Evolutionary conservation across 2,888 invertebrate genomes (phyloP).

Genomic region (Thera obeliscata): DNA sequence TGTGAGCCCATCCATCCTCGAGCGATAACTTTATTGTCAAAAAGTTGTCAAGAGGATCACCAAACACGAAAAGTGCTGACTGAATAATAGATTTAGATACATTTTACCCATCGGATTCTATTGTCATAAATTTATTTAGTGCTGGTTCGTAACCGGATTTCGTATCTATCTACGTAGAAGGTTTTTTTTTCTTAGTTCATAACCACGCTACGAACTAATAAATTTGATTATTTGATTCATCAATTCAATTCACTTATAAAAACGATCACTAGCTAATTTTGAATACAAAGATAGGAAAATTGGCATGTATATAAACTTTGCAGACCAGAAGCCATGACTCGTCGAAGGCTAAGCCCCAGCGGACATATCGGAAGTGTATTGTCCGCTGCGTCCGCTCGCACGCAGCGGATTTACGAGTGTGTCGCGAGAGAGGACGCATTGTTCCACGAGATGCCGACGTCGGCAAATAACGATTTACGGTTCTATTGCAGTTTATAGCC

Average conservation of each 20-base stretch:
- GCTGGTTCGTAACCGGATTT: too few species aligned
- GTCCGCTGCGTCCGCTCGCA: conserved; percentile 22
- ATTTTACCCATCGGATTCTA: too few species aligned
- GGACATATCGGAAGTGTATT: conserved; percentile 14
- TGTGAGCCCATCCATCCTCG: too few species aligned
- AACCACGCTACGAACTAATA: too few species aligned
- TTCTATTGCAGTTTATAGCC: not conserved
- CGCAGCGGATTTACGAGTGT: conserved; percentile 18
- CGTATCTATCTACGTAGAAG: too few species aligned
- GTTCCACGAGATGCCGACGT: conserved; percentile 6
- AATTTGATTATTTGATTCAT: too few species aligned
- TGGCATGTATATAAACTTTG: not conserved
- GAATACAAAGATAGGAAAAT: not conserved
- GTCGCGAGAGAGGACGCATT: conserved; percentile 12
- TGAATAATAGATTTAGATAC: too few species aligned
- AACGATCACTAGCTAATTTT: not conserved
- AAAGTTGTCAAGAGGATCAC: too few species aligned
- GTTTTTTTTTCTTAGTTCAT: too few species aligned
- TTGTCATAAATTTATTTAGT: too few species aligned
- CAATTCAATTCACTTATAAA: not conserved
- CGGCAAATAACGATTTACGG: conserved; percentile 14
- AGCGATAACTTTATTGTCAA: too few species aligned
- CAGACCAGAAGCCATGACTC: conserved; percentile 9
- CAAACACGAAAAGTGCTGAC: too few species aligned
- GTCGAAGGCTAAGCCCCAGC: conserved; percentile 11